These are phyloP conservation scores for Cantharis nigra DNA, from an alignment of 2,888 invertebrate species.

Conservation along the genomic window DNA sequence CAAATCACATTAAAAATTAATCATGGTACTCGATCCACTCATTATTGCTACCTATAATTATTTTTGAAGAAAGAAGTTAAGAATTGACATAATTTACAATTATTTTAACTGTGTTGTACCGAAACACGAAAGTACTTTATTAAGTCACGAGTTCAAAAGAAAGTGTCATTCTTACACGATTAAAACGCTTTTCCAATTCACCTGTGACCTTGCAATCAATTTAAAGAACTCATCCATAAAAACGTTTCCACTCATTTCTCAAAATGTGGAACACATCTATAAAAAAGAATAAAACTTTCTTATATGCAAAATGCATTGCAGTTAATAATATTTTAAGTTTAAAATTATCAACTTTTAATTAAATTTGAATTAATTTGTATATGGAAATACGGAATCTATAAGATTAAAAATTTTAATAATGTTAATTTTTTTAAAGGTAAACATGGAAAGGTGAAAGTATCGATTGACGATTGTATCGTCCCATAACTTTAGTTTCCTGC, in stretches of 20 bases:
- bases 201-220: slow-evolving; percentile 15
- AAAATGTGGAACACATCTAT: neutral
- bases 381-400: neutral
- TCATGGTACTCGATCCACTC: neutral
- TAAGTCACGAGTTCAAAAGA: slow-evolving; percentile 24
- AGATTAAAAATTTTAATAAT: neutral
- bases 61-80: neutral
- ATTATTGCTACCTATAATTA: neutral
- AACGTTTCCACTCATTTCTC: neutral
- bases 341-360: neutral
- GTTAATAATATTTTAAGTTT: neutral
- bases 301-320: neutral
- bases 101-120: neutral
- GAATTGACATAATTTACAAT: neutral
- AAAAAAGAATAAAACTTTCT: neutral
- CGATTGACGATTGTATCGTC: neutral
- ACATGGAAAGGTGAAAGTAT: neutral
- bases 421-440: neutral
- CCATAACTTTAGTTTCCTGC: neutral
- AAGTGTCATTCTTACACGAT: slow-evolving; percentile 28
- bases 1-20: neutral
- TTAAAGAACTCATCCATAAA: neutral
- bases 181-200: slow-evolving; percentile 22
- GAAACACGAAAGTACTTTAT: slow-evolving; percentile 10
- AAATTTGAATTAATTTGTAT: neutral